Base-by-base conservation (phyloP, 2,888 invertebrate species). In the Tiliacea citrago region DNA sequence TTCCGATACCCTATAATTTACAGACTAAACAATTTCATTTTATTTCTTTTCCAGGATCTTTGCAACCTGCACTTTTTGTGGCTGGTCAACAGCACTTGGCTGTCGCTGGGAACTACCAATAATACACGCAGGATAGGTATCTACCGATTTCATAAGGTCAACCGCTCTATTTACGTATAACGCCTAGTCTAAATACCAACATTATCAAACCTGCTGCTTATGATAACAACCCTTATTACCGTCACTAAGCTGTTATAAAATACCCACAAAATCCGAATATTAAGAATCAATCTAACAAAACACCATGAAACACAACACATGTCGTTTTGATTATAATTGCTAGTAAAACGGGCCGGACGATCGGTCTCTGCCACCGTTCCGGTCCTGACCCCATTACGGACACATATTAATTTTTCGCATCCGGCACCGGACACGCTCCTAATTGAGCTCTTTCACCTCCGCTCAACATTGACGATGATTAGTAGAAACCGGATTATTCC, bases 321-420 rank as follows among this genome's bases (percentile, higher is more conserved):
- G 86, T 82, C 86, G 85, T 83, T 87, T 87, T 88, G 84, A 86
- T 84, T 87, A 87, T 91, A 90, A 90, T 90, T 90, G 84, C 81
- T 78, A 85, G 88, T 86, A 81, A 88, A 89, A 87, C 85, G 86
- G 83, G 42, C 84, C 87, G 84, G 75, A 78, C 91, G 82, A 93
- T 92, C 91, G 86, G 85, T 93, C 92, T 91, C 90, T 89, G 92
- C 91, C 90, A 86, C 82, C 84, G 84, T 86, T 87, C 87, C 88
- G 88, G 88, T 80, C 85, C 83, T 86, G 83, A 74, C 87, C 89
- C 91, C 92, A 93, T 94, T 93, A 92, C 90, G 86, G 90, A 86
- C 73, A 90, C 92, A 90, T 92, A 94, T 95, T 93, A 94, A 95
- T 95, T 94, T 94, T 95, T 95, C 92, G 93, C 93, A 91, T 92